Conservation (phyloP, 1,140 invertebrate species). For the Chlorops oryzae region DNA sequence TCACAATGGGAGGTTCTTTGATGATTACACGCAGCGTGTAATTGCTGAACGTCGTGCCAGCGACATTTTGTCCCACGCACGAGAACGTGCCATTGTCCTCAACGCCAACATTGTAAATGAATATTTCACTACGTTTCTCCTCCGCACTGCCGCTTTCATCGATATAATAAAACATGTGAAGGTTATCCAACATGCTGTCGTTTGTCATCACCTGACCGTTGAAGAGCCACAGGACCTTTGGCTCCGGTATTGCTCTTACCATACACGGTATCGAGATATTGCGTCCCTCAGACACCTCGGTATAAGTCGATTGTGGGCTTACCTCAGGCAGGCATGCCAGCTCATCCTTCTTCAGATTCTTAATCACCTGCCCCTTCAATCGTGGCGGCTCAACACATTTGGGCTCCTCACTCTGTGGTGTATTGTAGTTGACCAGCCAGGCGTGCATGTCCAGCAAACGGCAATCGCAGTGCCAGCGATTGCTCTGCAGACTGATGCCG, state of each 20-base stretch:
- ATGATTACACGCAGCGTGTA: slow-evolving; percentile 69
- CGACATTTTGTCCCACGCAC: slow-evolving; percentile 75
- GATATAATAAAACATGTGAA: slow-evolving; percentile 61
- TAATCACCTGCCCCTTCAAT: slow-evolving; percentile 61
- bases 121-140: slow-evolving; percentile 68
- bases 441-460: slow-evolving; percentile 64
- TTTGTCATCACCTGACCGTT: slow-evolving; percentile 69
- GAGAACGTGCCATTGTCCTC: slow-evolving; percentile 76
- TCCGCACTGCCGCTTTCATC: slow-evolving; percentile 61
- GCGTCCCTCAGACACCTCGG: slow-evolving; percentile 70
- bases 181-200: slow-evolving; percentile 59
- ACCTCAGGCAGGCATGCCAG: slow-evolving; percentile 78
- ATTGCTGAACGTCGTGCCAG: slow-evolving; percentile 67
- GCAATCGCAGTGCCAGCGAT: slow-evolving; percentile 87
- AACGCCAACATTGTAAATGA: slow-evolving; percentile 65
- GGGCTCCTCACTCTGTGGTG: slow-evolving; percentile 67
- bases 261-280: slow-evolving; percentile 74
- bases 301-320: slow-evolving; percentile 60
- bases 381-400: slow-evolving; percentile 65
- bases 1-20: slow-evolving; percentile 62
- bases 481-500: slow-evolving; percentile 74
- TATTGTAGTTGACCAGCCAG: slow-evolving; percentile 70
- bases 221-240: slow-evolving; percentile 73
- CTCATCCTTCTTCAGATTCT: slow-evolving; percentile 62
- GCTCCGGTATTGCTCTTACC: slow-evolving; percentile 70